Percentiles rank a stretch among this genome's conserved stretches.
phyloP scores from a whole-genome alignment of 2,888 invertebrate species.

The Pyralis farinalis region DNA sequence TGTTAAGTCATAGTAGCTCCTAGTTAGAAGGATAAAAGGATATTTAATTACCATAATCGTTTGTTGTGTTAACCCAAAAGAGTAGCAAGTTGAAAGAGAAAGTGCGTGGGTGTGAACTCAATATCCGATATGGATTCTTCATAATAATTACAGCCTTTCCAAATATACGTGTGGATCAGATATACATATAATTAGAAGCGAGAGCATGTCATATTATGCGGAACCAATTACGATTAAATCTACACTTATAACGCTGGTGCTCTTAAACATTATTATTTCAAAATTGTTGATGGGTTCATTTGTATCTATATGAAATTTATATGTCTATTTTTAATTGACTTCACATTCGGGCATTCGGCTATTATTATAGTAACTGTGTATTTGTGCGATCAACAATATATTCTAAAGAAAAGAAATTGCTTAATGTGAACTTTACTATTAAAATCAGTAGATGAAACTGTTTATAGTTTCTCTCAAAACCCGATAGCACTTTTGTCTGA shows the following conservation, averaged over 20 bases:
- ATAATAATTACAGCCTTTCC: constrained; percentile 7
- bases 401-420: too few relatives aligned
- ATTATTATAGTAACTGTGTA: too few relatives aligned
- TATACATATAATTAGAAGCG: neutral
- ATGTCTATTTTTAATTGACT: too few relatives aligned
- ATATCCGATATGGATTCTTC: constrained; percentile 7
- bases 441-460: too few relatives aligned
- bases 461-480: too few relatives aligned
- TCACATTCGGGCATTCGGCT: too few relatives aligned
- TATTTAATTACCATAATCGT: neutral
- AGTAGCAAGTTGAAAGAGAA: constrained; percentile 6
- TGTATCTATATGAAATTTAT: too few relatives aligned
- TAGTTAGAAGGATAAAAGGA: neutral
- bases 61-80: neutral
- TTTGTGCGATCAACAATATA: too few relatives aligned
- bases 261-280: neutral
- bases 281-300: neutral
- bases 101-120: constrained; percentile 5
- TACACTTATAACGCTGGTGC: neutral
- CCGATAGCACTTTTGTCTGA: too few relatives aligned
- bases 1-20: neutral
- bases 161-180: neutral
- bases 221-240: neutral
- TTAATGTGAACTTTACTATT: too few relatives aligned
- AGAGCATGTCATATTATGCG: neutral